Conservation (phyloP, 2,113 vertebrate species). For the Pygathrix nemaeus region DNA sequence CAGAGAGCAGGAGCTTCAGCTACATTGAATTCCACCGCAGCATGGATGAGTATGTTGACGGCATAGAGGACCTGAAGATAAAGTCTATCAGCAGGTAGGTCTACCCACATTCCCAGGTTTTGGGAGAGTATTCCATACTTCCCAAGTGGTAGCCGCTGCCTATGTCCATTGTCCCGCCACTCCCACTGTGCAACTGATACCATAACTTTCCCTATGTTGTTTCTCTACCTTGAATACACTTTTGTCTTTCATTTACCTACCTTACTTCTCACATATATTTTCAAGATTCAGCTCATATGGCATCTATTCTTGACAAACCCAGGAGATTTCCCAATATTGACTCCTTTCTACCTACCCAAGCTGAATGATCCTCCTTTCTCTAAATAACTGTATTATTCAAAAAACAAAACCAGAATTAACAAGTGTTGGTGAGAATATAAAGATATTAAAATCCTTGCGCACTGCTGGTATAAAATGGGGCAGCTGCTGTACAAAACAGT, state of each 20-base stretch:
- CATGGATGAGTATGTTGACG: conserved; percentile 28
- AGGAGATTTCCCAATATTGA: neutral
- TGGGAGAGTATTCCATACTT: neutral
- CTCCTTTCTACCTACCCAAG: neutral
- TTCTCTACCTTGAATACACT: neutral
- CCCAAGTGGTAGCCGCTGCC: neutral
- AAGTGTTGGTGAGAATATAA: neutral
- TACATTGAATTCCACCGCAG: conserved; percentile 60
- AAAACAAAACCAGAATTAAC: neutral
- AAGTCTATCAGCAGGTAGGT: neutral
- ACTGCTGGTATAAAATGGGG: neutral
- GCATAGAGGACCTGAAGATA: conserved; percentile 48
- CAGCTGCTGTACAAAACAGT: neutral
- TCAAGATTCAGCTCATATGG: neutral
- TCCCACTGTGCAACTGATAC: neutral
- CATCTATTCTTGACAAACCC: neutral
- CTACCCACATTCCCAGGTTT: neutral
- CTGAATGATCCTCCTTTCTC: neutral
- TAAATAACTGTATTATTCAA: conserved; percentile 34
- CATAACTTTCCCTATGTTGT: neutral
- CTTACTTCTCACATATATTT: neutral
- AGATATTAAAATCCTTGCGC: neutral
- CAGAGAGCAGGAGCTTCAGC: conserved; percentile 52
- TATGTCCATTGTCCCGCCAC: neutral
- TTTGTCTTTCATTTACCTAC: neutral